These are phyloP conservation scores for Volucella bombylans DNA, from an alignment of 2,888 invertebrate genomes.

Conservation along the genomic window DNA sequence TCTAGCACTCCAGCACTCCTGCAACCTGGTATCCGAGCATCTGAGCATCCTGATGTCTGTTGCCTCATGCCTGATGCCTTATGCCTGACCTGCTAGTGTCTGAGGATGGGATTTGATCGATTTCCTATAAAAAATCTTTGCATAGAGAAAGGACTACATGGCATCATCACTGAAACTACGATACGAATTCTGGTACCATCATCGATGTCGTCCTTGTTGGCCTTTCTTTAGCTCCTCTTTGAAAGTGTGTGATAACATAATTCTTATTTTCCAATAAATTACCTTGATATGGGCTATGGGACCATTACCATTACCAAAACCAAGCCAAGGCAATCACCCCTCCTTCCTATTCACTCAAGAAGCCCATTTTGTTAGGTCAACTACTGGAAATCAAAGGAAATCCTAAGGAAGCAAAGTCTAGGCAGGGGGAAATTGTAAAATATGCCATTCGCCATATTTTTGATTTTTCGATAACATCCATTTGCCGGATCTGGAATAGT, in stretches of 20 bases:
- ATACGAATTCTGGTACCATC: neutral
- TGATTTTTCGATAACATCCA: constrained; percentile 59
- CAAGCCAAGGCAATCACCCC: neutral
- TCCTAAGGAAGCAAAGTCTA: constrained; percentile 28
- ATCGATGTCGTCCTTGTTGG: neutral
- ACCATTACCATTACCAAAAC: neutral
- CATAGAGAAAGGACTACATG: constrained; percentile 12
- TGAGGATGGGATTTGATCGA: constrained; percentile 45
- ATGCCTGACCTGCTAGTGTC: neutral
- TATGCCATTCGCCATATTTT: constrained; percentile 52
- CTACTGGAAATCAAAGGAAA: constrained; percentile 36
- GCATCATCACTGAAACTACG: constrained; percentile 28
- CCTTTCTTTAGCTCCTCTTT: too few relatives aligned
- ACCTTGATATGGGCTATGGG: constrained; percentile 45
- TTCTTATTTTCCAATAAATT: constrained; percentile 70
- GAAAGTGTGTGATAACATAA: constrained; percentile 64
- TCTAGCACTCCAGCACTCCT: too few relatives aligned
- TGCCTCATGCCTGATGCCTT: neutral
- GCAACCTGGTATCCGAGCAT: too few relatives aligned
- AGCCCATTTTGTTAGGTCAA: constrained; percentile 15
- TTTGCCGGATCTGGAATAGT: neutral
- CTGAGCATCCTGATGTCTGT: neutral
- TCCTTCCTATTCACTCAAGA: too few relatives aligned
- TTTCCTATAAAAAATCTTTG: constrained; percentile 35
- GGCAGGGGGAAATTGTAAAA: constrained; percentile 12